A percentile compares a stretch with the other conserved stretches of the same genome.
Conservation (phyloP, 2,113 vertebrate genomes). For the Pristiophorus japonicus region DNA sequence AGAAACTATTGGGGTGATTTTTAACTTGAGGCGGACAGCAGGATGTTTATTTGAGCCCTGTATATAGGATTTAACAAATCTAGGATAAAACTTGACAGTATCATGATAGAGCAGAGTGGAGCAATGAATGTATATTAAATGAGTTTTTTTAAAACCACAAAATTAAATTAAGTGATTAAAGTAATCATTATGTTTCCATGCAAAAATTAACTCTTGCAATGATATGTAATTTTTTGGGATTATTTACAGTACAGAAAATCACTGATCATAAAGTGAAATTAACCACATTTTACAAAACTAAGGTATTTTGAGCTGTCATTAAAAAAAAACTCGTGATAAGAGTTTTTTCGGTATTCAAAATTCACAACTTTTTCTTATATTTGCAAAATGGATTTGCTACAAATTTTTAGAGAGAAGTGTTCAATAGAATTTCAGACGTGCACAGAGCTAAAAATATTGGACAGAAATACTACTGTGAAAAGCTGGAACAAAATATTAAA, state of each 20-base stretch:
- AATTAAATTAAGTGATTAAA: background rate
- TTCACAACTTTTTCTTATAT: background rate
- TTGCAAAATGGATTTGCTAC: background rate
- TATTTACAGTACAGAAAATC: background rate
- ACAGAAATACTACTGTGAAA: too few species aligned
- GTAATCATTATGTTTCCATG: background rate
- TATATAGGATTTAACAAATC: background rate
- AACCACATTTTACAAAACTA: background rate
- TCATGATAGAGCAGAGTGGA: background rate
- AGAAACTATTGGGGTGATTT: background rate
- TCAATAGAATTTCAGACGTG: background rate
- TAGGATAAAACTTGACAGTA: background rate
- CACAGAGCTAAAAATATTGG: too few species aligned
- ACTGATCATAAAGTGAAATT: background rate
- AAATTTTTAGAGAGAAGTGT: background rate
- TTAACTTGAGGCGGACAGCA: background rate
- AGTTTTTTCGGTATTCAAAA: background rate
- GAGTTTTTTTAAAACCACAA: background rate
- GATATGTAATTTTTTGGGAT: background rate
- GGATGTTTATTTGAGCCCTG: background rate
- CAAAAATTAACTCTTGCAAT: background rate
- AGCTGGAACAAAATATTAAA: background rate
- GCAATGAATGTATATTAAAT: too few species aligned
- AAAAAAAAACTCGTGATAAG: background rate
- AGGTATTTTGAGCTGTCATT: background rate